Evolutionary conservation across 2,888 invertebrate species (phyloP).

Genomic region (Gonocerus acuteangulatus): DNA sequence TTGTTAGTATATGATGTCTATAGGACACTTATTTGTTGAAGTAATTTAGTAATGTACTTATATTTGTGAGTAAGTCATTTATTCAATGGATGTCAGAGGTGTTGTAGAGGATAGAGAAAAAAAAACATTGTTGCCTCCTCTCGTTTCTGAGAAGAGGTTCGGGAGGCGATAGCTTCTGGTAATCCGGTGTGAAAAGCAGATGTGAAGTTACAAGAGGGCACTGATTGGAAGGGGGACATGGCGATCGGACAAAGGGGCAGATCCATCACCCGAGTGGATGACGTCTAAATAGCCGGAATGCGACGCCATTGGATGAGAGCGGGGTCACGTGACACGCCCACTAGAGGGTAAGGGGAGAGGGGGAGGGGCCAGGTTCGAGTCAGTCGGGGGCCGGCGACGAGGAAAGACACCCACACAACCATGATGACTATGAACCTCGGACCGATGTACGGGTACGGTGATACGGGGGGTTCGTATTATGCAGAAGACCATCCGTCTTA

Average conservation of each 20-base stretch:
- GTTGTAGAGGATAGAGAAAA: background rate
- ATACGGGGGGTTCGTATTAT: constrained; percentile 13
- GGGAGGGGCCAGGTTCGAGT: constrained; percentile 3
- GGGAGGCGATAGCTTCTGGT: background rate
- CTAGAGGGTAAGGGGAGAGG: constrained; percentile 17
- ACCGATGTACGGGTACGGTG: constrained; percentile 41
- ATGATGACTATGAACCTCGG: constrained; percentile 60
- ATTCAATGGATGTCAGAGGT: no score
- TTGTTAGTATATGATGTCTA: no score
- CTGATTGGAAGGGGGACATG: constrained; percentile 21
- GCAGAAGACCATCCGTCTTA: constrained; percentile 41
- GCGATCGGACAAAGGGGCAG: constrained; percentile 18
- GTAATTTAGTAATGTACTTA: no score
- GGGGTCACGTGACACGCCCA: constrained; percentile 27
- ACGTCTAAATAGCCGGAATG: constrained; percentile 37
- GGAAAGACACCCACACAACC: constrained; percentile 3
- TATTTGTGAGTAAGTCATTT: no score
- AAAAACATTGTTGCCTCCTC: constrained; percentile 1
- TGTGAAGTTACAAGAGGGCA: constrained; percentile 14
- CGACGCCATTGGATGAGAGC: constrained; percentile 14
- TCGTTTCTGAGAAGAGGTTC: constrained; percentile 5
- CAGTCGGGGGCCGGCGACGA: constrained; percentile 12
- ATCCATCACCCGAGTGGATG: constrained; percentile 37
- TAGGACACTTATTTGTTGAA: no score
- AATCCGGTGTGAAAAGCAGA: constrained; percentile 4